Conservation (phyloP, 2,888 invertebrate species). For the Epirrhoe tristata region DNA sequence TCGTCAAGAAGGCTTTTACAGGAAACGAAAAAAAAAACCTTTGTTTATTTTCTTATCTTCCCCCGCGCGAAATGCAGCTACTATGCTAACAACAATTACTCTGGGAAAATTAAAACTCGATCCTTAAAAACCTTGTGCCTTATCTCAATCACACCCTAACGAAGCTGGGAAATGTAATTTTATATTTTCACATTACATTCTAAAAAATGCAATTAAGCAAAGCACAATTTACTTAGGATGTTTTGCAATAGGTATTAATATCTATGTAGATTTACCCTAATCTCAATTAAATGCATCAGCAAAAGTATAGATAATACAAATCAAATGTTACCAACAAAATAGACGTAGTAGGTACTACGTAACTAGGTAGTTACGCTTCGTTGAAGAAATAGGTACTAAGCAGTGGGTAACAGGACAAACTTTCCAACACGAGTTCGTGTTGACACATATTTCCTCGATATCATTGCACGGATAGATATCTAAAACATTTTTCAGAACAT, state of each 20-base stretch:
- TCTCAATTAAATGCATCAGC: no score
- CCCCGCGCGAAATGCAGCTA: constrained; percentile 63
- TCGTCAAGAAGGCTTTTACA: constrained; percentile 74
- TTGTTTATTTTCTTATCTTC: constrained; percentile 76
- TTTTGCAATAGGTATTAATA: background rate
- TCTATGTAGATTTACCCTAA: no score
- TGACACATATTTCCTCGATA: constrained; percentile 17
- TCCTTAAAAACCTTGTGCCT: constrained; percentile 66
- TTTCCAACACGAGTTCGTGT: constrained; percentile 20
- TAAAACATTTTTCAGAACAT: constrained; percentile 48
- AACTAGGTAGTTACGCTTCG: background rate
- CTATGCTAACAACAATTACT: constrained; percentile 65
- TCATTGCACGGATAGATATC: constrained; percentile 8
- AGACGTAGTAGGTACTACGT: no score
- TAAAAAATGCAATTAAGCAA: background rate
- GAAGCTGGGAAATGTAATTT: constrained; percentile 20
- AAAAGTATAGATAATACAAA: no score
- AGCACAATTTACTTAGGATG: background rate
- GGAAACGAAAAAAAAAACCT: constrained; percentile 68
- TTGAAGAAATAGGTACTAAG: background rate
- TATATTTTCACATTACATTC: constrained; percentile 15
- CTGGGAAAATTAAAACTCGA: constrained; percentile 68
- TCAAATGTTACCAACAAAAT: no score
- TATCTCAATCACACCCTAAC: constrained; percentile 49
- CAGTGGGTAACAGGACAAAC: constrained; percentile 6